A percentile compares a stretch with the other conserved stretches of the same genome.
phyloP scores from a whole-genome alignment of 2,888 invertebrate species.

The Heteromurus nitidus region DNA sequence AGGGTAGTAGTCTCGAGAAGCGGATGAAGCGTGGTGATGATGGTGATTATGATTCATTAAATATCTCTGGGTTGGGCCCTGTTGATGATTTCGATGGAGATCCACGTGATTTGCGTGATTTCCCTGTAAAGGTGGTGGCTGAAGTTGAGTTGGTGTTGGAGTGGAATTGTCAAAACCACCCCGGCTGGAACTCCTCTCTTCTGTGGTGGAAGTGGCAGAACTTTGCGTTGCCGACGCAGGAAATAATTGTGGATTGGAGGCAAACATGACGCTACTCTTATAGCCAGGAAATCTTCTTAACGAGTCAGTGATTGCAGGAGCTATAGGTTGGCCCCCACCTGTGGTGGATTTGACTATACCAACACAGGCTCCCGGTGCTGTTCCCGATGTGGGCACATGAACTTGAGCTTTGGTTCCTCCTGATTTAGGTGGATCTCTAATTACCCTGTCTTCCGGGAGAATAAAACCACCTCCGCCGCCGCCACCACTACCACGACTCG shows the following conservation, averaged over 20 bases:
- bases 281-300: slow-evolving; percentile 33
- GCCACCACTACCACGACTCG: slow-evolving; percentile 18
- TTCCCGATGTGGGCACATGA: slow-evolving; percentile 5
- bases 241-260: slow-evolving; percentile 71
- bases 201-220: slow-evolving; percentile 63
- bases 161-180: slow-evolving; percentile 53
- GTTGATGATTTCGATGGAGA: slow-evolving; percentile 5
- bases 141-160: slow-evolving; percentile 36
- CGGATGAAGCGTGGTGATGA: background rate
- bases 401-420: slow-evolving; percentile 16
- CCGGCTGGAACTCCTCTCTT: slow-evolving; percentile 50
- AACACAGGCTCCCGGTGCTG: background rate
- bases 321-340: slow-evolving; percentile 17
- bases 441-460: slow-evolving; percentile 62
- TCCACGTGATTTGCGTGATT: slow-evolving; percentile 44
- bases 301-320: slow-evolving; percentile 17
- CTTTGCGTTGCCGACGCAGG: slow-evolving; percentile 63
- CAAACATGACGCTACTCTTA: slow-evolving; percentile 72
- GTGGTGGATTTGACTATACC: slow-evolving; percentile 1
- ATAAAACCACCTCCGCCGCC: slow-evolving; percentile 33
- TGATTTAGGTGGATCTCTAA: slow-evolving; percentile 46
- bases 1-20: slow-evolving; percentile 50
- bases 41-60: slow-evolving; percentile 24
- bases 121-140: slow-evolving; percentile 53
- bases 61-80: slow-evolving; percentile 18